A percentile compares a stretch with the other conserved stretches of the same genome.
Conservation (phyloP, 92 coral and sea anemone species). For the Zoanthus sansibaricus region DNA sequence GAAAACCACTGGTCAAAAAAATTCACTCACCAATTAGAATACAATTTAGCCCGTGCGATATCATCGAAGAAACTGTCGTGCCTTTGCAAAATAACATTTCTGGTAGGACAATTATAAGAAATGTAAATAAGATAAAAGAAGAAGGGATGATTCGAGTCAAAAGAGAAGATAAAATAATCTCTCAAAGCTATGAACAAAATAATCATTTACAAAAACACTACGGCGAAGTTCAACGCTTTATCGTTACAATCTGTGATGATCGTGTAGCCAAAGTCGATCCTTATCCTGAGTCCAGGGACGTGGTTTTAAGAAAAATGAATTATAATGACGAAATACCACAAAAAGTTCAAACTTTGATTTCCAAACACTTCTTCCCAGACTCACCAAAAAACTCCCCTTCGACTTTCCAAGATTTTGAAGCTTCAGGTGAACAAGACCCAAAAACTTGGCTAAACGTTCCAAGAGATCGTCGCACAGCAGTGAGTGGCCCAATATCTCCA, state of each 20-base stretch:
- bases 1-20: background rate
- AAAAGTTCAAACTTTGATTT: background rate
- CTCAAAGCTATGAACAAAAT: background rate
- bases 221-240: background rate
- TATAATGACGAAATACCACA: background rate
- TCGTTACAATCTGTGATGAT: background rate
- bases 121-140: background rate
- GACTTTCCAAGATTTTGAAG: background rate
- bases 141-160: background rate
- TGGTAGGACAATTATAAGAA: background rate
- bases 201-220: background rate
- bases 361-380: background rate
- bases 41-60: background rate
- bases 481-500: background rate
- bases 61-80: background rate
- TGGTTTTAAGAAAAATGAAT: background rate
- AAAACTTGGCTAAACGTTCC: background rate
- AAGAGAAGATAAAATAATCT: background rate
- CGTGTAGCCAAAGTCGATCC: background rate
- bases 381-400: background rate
- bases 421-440: no score
- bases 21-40: background rate
- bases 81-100: background rate
- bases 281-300: background rate
- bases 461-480: background rate